A percentile compares a stretch with the other conserved stretches of the same genome.
phyloP scores from a whole-genome alignment of 2,888 invertebrate genomes.

The Bimastos eiseni region DNA sequence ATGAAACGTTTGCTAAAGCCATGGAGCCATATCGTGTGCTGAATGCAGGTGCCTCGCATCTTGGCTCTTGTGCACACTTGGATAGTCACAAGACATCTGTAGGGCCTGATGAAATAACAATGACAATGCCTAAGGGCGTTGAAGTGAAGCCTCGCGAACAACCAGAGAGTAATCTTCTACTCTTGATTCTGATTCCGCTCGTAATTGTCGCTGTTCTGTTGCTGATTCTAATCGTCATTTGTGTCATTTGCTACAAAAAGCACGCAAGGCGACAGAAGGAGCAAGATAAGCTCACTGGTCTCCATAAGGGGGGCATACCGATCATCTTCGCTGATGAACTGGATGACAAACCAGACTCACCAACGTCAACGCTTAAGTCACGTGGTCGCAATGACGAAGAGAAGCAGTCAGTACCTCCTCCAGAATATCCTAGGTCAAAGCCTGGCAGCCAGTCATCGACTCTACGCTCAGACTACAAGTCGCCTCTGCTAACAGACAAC shows the following conservation, averaged over 20 bases:
- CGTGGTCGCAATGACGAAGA: slow-evolving; percentile 62
- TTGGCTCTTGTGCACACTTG: slow-evolving; percentile 35
- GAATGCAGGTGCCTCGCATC: slow-evolving; percentile 33
- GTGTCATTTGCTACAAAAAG: slow-evolving; percentile 80
- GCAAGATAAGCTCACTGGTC: slow-evolving; percentile 71
- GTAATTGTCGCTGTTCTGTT: slow-evolving; percentile 79
- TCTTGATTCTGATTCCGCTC: slow-evolving; percentile 85
- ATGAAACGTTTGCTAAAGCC: slow-evolving; percentile 47
- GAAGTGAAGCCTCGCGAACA: slow-evolving; percentile 30
- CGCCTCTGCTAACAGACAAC: slow-evolving; percentile 38
- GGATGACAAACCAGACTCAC: slow-evolving; percentile 64
- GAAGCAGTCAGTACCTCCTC: slow-evolving; percentile 35
- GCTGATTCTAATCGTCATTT: slow-evolving; percentile 83
- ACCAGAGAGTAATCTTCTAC: slow-evolving; percentile 55
- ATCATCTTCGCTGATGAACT: slow-evolving; percentile 92
- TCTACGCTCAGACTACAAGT: slow-evolving; percentile 44
- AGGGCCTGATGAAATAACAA: slow-evolving; percentile 22
- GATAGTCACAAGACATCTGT: background rate
- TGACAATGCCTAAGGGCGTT: slow-evolving; percentile 28
- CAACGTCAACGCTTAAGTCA: slow-evolving; percentile 76
- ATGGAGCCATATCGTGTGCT: slow-evolving; percentile 45
- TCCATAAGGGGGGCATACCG: slow-evolving; percentile 74
- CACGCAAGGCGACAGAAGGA: slow-evolving; percentile 70
- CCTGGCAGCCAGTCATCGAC: slow-evolving; percentile 40
- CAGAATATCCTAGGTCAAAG: slow-evolving; percentile 39